phyloP scores from a whole-genome alignment of 2,888 invertebrate genomes.

The Dolomedes plantarius region DNA sequence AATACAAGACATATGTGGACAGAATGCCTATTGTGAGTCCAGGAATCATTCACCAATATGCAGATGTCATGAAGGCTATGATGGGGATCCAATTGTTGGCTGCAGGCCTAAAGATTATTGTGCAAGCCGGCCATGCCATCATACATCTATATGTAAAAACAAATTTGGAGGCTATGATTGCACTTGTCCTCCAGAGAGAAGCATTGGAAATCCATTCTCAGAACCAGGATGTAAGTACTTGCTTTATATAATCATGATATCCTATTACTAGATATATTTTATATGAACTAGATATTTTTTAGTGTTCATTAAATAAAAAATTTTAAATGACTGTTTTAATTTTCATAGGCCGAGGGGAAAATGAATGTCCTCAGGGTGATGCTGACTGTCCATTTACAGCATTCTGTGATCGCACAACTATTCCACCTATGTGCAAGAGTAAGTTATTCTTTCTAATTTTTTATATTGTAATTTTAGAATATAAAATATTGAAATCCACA shows the following conservation, averaged over 20 bases:
- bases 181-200: constrained; percentile 83
- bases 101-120: constrained; percentile 88
- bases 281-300: too few species aligned
- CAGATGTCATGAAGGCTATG: constrained; percentile 86
- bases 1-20: constrained; percentile 82
- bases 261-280: too few species aligned
- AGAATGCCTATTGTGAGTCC: constrained; percentile 84
- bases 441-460: constrained; percentile 77
- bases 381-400: constrained; percentile 77
- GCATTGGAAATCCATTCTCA: constrained; percentile 84
- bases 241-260: too few species aligned
- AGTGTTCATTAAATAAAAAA: not conserved
- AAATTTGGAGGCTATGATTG: constrained; percentile 87
- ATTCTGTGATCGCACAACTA: constrained; percentile 80
- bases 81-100: constrained; percentile 87
- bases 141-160: constrained; percentile 87
- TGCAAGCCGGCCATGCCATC: constrained; percentile 84
- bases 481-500: too few species aligned
- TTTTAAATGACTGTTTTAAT: not conserved
- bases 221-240: constrained; percentile 82
- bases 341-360: constrained; percentile 81
- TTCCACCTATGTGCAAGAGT: constrained; percentile 73
- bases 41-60: constrained; percentile 72
- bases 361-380: constrained; percentile 79
- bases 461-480: too few species aligned